These are phyloP conservation scores for Sarcophaga bullata DNA, from an alignment of 1,140 invertebrate genomes.

Conservation along the genomic window DNA sequence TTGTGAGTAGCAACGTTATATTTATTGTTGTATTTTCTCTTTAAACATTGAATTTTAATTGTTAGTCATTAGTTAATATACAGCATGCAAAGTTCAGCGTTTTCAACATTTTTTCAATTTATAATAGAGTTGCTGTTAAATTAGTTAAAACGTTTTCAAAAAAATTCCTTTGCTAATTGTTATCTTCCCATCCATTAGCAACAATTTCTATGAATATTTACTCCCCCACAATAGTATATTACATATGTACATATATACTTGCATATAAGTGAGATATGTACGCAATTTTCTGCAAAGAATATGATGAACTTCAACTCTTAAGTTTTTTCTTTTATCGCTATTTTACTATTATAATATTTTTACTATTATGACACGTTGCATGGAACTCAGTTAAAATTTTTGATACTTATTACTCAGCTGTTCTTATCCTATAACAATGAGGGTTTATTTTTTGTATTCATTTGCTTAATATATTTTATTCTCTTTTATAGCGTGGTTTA, in stretches of 20 bases:
- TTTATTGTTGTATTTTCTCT: not conserved
- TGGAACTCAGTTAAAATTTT: constrained; percentile 24
- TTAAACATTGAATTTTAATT: constrained; percentile 29
- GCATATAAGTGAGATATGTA: not conserved
- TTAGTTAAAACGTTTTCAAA: not conserved
- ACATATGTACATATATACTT: not conserved
- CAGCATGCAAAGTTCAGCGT: not conserved
- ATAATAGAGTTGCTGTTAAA: not conserved
- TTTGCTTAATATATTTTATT: not conserved
- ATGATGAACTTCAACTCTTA: not conserved
- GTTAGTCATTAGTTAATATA: constrained; percentile 38
- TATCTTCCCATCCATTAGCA: not conserved
- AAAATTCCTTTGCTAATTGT: not conserved
- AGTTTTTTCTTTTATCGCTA: not conserved
- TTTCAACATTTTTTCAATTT: not conserved
- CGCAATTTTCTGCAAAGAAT: not conserved
- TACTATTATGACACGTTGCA: constrained; percentile 37
- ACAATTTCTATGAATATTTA: not conserved
- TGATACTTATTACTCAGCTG: constrained; percentile 32
- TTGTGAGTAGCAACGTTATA: not conserved
- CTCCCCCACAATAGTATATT: constrained; percentile 18
- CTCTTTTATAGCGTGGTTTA: not conserved
- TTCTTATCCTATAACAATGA: not conserved
- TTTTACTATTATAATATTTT: constrained; percentile 11
- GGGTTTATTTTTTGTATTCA: too few relatives aligned